Percentiles rank a stretch among this genome's conserved stretches.
phyloP scores from a whole-genome alignment of 2,113 vertebrate species.

The Vulpes lagopus region DNA sequence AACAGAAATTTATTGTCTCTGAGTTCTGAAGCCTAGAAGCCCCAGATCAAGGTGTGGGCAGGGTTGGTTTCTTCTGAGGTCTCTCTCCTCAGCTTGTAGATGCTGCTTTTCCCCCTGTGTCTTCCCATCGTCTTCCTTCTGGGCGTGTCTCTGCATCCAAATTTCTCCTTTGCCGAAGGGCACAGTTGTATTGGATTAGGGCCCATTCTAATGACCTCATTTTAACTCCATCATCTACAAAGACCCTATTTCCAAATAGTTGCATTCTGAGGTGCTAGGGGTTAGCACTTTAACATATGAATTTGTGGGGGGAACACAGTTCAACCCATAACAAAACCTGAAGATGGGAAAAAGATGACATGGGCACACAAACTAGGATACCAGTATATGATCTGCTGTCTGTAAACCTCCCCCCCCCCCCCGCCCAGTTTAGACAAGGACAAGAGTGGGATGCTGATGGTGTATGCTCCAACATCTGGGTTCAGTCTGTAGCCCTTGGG shows the following conservation, averaged over 20 bases:
- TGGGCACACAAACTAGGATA: not conserved
- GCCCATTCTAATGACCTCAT: not conserved
- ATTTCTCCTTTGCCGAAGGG: not conserved
- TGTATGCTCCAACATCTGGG: accelerated
- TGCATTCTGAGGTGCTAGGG: not conserved
- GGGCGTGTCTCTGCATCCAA: not conserved
- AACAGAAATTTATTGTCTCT: not conserved
- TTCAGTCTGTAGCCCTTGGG: not conserved
- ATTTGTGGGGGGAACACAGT: not conserved
- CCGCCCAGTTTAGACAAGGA: not conserved
- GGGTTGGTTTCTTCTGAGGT: not conserved
- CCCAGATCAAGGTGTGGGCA: accelerated
- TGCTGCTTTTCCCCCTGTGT: not conserved
- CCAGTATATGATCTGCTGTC: not conserved
- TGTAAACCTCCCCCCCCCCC: not conserved
- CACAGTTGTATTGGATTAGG: not conserved
- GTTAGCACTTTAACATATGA: no score
- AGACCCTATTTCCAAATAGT: not conserved
- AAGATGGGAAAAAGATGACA: not conserved
- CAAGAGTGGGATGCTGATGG: not conserved
- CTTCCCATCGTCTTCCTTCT: not conserved
- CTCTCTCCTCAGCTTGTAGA: not conserved
- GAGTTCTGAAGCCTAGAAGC: not conserved
- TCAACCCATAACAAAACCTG: not conserved
- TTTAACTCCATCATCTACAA: not conserved